Evolutionary conservation across 2,113 vertebrate species (phyloP).

Genomic region (Otis tarda): DNA sequence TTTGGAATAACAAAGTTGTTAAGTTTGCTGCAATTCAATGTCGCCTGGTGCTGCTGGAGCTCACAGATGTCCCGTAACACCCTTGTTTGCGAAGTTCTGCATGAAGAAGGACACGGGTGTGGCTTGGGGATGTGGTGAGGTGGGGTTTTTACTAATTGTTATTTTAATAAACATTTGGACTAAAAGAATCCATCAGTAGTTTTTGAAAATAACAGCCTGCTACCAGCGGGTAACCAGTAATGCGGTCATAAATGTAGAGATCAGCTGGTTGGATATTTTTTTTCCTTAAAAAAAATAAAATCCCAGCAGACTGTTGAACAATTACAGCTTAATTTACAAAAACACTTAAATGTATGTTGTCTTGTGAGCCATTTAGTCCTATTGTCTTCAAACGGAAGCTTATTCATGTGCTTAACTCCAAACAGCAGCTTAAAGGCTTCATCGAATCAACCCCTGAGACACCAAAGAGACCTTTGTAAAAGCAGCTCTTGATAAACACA

Average conservation of each 20-base stretch:
- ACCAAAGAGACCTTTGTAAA: constrained; percentile 21
- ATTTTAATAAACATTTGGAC: constrained; percentile 32
- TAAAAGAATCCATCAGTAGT: not conserved
- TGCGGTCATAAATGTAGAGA: not conserved
- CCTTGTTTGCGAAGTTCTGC: not conserved
- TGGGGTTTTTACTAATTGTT: not conserved
- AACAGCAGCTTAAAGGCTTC: constrained; percentile 14
- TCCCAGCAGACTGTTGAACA: not conserved
- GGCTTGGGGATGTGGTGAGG: not conserved
- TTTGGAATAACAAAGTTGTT: constrained; percentile 51
- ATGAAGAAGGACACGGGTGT: not conserved
- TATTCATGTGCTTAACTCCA: not conserved
- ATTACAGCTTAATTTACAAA: constrained; percentile 45
- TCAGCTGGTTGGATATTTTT: not conserved
- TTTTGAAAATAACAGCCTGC: constrained; percentile 17
- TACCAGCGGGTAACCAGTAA: not conserved
- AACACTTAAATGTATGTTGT: constrained; percentile 26
- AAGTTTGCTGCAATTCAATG: not conserved
- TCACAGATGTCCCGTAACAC: not conserved
- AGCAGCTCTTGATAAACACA: constrained; percentile 33
- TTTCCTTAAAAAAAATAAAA: not conserved
- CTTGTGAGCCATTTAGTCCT: constrained; percentile 40
- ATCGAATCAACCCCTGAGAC: constrained; percentile 17
- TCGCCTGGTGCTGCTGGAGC: not conserved
- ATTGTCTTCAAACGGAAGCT: constrained; percentile 41